Evolutionary conservation across 2,888 invertebrate genomes (phyloP).

Genomic region (Eudasyphora cyanicolor): DNA sequence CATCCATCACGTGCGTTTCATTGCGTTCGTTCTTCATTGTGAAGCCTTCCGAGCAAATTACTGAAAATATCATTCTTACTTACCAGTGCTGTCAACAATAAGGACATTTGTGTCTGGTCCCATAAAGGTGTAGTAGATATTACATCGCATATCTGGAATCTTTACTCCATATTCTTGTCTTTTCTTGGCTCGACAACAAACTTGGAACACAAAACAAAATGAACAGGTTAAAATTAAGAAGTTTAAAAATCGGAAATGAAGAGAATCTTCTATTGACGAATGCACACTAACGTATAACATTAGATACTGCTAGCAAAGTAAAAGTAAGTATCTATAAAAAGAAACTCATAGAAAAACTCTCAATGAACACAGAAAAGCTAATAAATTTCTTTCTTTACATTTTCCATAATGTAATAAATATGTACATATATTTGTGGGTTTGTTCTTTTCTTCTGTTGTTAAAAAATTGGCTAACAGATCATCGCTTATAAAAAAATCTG

Average conservation of each 20-base stretch:
- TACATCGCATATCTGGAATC: background rate
- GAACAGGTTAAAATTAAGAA: slow-evolving; percentile 51
- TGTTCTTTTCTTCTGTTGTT: background rate
- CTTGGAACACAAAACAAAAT: slow-evolving; percentile 62
- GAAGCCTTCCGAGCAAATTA: no score
- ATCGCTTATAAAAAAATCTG: background rate
- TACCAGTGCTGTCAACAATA: background rate
- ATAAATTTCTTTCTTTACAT: slow-evolving; percentile 25
- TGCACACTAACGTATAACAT: no score
- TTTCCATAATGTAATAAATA: slow-evolving; percentile 17
- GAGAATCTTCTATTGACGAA: background rate
- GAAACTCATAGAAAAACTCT: no score
- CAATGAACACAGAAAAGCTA: background rate
- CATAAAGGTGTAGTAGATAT: no score
- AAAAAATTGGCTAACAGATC: slow-evolving; percentile 1
- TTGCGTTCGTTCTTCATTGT: no score
- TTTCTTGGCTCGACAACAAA: slow-evolving; percentile 17
- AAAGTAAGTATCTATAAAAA: no score
- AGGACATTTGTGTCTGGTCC: no score
- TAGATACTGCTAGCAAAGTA: no score
- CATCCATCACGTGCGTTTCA: no score
- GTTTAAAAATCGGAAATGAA: slow-evolving; percentile 49
- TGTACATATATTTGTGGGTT: slow-evolving; percentile 9
- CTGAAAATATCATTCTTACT: background rate
- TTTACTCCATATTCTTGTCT: background rate